phyloP scores from a whole-genome alignment of 1,140 invertebrate species.

The Drosophila fuyamai region DNA sequence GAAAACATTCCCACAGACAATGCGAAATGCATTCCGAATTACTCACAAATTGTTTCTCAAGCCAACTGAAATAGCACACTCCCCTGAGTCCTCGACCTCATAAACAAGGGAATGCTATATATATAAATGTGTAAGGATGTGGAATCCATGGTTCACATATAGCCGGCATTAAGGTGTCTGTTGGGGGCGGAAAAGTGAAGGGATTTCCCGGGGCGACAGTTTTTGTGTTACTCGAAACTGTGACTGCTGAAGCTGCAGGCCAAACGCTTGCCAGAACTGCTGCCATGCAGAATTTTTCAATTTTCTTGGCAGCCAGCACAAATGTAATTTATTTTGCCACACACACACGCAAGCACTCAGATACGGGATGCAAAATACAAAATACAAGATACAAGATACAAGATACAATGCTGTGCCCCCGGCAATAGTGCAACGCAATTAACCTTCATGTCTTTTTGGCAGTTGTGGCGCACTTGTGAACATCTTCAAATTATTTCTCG shows the following conservation, averaged over 20 bases:
- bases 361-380: conserved; percentile 4
- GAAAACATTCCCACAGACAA: conserved; percentile 8
- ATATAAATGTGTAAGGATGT: conserved; percentile 2
- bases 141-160: conserved; percentile 5
- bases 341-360: conserved; percentile 17
- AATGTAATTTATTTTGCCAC: conserved; percentile 70
- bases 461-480: conserved; percentile 70
- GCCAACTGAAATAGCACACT: conserved; percentile 12
- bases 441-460: conserved; percentile 81
- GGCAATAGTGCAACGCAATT: conserved; percentile 69
- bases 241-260: conserved; percentile 52
- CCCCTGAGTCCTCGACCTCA: background rate
- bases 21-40: conserved; percentile 32
- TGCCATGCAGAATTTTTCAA: conserved; percentile 72
- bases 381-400: conserved; percentile 10
- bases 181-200: background rate
- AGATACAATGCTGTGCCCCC: conserved; percentile 29
- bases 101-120: conserved; percentile 15
- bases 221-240: conserved; percentile 29
- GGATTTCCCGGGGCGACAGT: conserved; percentile 12
- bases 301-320: conserved; percentile 71
- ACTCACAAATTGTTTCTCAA: conserved; percentile 25
- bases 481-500: conserved; percentile 70
- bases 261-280: conserved; percentile 34
- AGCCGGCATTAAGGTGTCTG: conserved; percentile 19